These are phyloP conservation scores for Diploptera punctata DNA, from an alignment of 2,888 invertebrate genomes.

Conservation along the genomic window DNA sequence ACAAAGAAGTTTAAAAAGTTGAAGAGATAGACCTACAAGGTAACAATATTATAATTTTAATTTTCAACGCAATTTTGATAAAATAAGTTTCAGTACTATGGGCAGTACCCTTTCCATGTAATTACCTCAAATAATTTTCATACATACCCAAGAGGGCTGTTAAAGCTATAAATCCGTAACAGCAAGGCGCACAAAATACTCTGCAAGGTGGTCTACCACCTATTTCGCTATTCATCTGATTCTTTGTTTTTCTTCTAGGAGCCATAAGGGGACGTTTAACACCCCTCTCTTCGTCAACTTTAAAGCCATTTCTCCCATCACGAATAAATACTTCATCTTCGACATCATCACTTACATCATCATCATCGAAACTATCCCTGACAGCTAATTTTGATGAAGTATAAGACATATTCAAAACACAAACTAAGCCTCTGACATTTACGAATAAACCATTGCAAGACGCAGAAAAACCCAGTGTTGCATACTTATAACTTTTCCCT, in stretches of 20 bases:
- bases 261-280: constrained; percentile 77
- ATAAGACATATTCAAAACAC: constrained; percentile 40
- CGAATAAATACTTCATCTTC: constrained; percentile 81
- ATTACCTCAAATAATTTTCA: no score
- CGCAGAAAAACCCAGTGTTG: no score
- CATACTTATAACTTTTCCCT: no score
- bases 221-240: constrained; percentile 59
- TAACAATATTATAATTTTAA: no score
- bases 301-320: constrained; percentile 70
- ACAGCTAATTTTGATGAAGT: constrained; percentile 66
- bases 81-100: no score
- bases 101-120: no score
- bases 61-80: no score
- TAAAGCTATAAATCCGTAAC: constrained; percentile 68
- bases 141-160: constrained; percentile 62
- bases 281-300: constrained; percentile 70
- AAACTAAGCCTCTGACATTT: no score
- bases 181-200: constrained; percentile 68
- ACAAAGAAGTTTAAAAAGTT: no score
- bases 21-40: no score
- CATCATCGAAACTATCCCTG: constrained; percentile 71
- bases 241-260: constrained; percentile 65
- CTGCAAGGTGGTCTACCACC: constrained; percentile 62
- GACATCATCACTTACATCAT: constrained; percentile 73
- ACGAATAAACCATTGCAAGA: no score